Evolutionary conservation across 2,797 vertebrate genomes (phyloP), one percentile per base, ranked within the genome.

Genomic region (Brachymystax lenok): DNA sequence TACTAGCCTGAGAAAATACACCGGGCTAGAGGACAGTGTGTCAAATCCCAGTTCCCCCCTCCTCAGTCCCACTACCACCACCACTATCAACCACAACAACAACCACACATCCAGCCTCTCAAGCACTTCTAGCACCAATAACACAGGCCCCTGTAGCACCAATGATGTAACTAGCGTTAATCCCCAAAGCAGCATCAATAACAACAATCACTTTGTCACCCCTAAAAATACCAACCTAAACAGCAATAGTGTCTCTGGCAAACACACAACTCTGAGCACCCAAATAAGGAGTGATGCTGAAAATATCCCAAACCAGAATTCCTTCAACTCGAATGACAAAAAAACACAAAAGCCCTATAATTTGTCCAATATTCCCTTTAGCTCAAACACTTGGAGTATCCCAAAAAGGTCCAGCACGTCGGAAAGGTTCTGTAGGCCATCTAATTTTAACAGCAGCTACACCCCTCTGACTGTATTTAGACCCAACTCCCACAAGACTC

Each of bases 1-100:
- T 28, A 84, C 85, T 6, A 86, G 84, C 19, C 90, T 87, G 86
- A 88, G 89, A 90, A 88, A 90, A 82, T 80, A 88, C 77, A 82
- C 82, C 28, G 79, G 77, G 24, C 86, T 81, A 56, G 88, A 92
- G 33, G 67, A 69, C 16, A 61, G 56, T 21, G 35, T 46, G 19
- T 70, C 14, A 17, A 40, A 21, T 19, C 5, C 35, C 8, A 73
- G 40, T 79, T 68, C 71, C 63, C 73, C 79, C 75, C 35, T 69
- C 10, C 40, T 69, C 10, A 27, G 13, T 21, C 13, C 54, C 35
- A 61, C 50, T 71, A 17, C 59, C 5, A 77, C 63, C 21, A 51
- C 77, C 1, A 78, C 77, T 14, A 74, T 81, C 8, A 78, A 8
- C 76, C 54, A 81, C 4, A 80, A 78, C 76, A 74, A 83, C 21